Percentiles rank a stretch among this genome's conserved stretches.
phyloP scores from a whole-genome alignment of 2,888 invertebrate species.

The Tortricodes alternella region DNA sequence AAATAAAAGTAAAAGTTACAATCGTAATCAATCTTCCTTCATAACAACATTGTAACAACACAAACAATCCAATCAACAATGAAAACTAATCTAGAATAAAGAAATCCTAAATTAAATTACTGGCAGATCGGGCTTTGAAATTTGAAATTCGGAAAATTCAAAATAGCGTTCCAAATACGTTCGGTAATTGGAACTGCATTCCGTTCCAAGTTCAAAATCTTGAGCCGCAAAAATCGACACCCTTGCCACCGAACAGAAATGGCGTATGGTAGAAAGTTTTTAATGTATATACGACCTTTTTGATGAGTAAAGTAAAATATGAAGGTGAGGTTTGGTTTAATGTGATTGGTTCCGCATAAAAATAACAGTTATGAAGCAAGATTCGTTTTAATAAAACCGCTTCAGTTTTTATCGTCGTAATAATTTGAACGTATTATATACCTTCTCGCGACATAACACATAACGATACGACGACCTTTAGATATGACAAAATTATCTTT shows the following conservation, averaged over 20 bases:
- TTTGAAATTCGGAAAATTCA: constrained; percentile 17
- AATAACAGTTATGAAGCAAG: neutral
- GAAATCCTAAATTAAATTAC: constrained; percentile 5
- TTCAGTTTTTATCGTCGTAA: neutral
- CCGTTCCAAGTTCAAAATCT: constrained; percentile 36
- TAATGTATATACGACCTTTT: neutral
- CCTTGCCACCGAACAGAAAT: constrained; percentile 39
- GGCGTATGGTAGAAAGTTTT: neutral
- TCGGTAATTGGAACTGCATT: constrained; percentile 19
- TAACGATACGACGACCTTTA: no score
- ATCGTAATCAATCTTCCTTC: no score
- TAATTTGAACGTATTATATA: neutral
- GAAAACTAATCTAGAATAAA: neutral
- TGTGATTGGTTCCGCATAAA: constrained; percentile 3
- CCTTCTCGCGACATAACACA: neutral
- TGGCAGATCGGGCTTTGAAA: neutral
- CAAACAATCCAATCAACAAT: neutral
- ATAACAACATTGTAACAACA: neutral
- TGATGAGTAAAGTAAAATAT: neutral
- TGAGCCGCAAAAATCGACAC: constrained; percentile 66
- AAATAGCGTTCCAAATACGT: constrained; percentile 36
- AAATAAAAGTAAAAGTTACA: no score
- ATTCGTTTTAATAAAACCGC: neutral
- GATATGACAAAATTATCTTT: no score
- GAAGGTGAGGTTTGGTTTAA: neutral